Evolutionary conservation across 2,888 invertebrate species (phyloP).

Genomic region (Melitaea athalia): DNA sequence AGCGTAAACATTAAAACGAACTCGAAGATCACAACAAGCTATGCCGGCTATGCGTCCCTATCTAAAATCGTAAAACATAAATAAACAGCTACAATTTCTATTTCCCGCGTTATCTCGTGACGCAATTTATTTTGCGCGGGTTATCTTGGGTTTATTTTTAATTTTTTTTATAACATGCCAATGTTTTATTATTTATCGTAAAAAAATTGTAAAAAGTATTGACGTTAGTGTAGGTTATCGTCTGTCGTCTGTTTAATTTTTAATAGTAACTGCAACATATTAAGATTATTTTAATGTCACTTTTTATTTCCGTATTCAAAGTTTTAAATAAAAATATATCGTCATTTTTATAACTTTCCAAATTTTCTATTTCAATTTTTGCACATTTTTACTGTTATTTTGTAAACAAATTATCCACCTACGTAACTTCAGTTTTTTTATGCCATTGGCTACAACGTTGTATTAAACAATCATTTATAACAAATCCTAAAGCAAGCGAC

Average conservation of each 20-base stretch:
- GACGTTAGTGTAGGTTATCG: constrained; percentile 6
- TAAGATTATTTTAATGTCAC: background rate
- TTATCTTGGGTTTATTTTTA: constrained; percentile 13
- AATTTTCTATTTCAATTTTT: no score
- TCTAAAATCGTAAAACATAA: background rate
- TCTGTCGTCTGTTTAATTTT: background rate
- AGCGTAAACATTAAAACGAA: background rate
- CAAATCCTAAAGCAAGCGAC: background rate
- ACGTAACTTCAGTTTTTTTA: no score
- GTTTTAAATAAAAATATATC: background rate
- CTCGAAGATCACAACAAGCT: background rate
- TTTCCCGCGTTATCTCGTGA: background rate
- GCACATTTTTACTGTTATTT: no score
- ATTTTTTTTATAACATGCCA: background rate
- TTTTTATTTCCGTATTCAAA: background rate
- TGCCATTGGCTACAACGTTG: no score
- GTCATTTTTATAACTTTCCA: no score
- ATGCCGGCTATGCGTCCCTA: background rate
- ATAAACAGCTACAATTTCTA: background rate
- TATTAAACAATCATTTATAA: no score
- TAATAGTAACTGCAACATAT: background rate
- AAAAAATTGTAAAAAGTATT: background rate
- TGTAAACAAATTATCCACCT: no score
- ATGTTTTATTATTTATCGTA: background rate
- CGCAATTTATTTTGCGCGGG: constrained; percentile 8